Evolutionary conservation across 2,888 invertebrate genomes (phyloP), one percentile per base, ranked within the genome.

Genomic region (Amphipoea oculea): DNA sequence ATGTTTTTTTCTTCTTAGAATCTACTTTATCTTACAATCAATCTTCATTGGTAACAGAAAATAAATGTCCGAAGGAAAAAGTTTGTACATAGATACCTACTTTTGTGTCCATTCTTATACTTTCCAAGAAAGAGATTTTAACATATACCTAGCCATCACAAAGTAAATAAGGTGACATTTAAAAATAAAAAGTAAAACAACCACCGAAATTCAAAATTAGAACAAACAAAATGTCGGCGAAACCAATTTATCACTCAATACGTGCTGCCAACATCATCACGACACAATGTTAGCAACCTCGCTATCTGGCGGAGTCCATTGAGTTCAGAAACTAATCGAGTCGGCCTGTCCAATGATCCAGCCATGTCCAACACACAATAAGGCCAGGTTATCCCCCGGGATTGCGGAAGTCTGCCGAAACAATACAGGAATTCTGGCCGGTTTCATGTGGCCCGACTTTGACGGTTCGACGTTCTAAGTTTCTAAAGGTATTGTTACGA

Each of bases 281-380:
- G 74, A 73, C 74, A 71, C 84, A 86, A 86, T 80, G 86, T 85
- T 78, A 69, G 66, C 81, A 83, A 48, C 67, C 69, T 75, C 62
- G 40, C 72, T 71, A 82, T 79, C 70, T 82, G 80, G 69, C 79
- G 73, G 79, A 83, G 76, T 76, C 86, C 76, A 88, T 90, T 87
- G 88, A 89, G 88, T 91, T 85, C 88, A 85, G 84, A 87, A 88
- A 85, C 90, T 92, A 91, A 92, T 91, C 89, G 89, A 87, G 84
- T 87, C 72, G 77, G 85, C 88, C 80, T 84, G 86, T 90, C 89
- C 89, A 88, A 83, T 89, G 89, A 89, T 88, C 86, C 81, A 77
- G 87, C 83, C 85, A 88, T 88, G 89, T 90, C 88, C 86, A 86
- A 88, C 87, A 86, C 85, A 93, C 93, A 92, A 93, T 93, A 90